phyloP scores from a whole-genome alignment of 2,113 vertebrate species.

The Corythornis cristatus region DNA sequence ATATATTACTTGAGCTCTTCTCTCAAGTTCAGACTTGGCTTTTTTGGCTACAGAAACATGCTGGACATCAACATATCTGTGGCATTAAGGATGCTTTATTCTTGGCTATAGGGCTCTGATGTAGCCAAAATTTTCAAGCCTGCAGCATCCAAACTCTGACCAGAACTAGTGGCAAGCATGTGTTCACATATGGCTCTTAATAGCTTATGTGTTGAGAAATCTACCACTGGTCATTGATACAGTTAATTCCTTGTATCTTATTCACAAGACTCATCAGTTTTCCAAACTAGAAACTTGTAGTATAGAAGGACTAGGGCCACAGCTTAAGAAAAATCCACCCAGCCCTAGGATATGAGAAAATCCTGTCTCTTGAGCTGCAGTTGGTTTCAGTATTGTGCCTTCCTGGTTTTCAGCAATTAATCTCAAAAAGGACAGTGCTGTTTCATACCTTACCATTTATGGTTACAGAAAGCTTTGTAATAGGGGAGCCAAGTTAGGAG shows the following conservation, averaged over 20 bases:
- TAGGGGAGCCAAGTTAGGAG: slow-evolving; percentile 14
- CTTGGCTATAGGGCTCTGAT: neutral
- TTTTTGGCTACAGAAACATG: neutral
- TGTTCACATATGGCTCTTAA: neutral
- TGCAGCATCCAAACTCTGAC: neutral
- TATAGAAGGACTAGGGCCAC: neutral
- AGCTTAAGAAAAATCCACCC: neutral
- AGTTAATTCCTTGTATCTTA: neutral
- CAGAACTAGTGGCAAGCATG: neutral
- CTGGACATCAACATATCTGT: neutral
- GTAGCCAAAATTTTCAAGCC: neutral
- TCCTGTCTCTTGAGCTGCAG: neutral
- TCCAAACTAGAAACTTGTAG: neutral
- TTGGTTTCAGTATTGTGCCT: neutral
- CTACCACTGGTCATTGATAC: neutral
- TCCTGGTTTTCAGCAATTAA: slow-evolving; percentile 52
- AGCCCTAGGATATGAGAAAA: neutral
- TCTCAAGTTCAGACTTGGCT: neutral
- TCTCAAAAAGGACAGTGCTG: slow-evolving; percentile 34
- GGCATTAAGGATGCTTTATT: neutral
- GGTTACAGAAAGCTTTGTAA: slow-evolving; percentile 68
- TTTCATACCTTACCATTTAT: slow-evolving; percentile 82
- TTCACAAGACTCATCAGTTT: neutral
- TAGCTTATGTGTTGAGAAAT: neutral
- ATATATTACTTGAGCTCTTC: neutral